Evolutionary conservation across 2,113 vertebrate genomes (phyloP), one percentile per base, ranked within the genome.

Genomic region (Gambusia affinis): DNA sequence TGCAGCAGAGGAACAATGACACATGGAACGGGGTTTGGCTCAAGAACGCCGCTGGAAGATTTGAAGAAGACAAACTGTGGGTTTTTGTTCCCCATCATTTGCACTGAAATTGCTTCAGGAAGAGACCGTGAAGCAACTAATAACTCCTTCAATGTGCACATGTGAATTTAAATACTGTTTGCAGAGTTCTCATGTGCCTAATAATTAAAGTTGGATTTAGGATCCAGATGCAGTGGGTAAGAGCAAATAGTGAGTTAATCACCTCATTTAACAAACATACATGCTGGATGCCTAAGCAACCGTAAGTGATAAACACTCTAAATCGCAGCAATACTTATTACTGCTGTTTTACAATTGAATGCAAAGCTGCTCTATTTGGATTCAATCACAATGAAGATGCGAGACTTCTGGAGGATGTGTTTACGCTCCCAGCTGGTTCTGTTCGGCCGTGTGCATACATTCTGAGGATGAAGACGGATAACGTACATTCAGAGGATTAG

Each of bases 401-500:
- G 29, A 54, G 64, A 3, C 44, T 19, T 3, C 29, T 60, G 12
- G 37, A 61, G 15, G 31, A 22, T 54, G 35, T 4, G 27, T 24
- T 75, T 31, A 64, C 42, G 11, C 61, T 39, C 24, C 70, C 8
- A 63, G 29, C 28, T 22, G 1, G 37, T 67, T 12, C 33, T 5
- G 44, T 68, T 28, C 33, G 27, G 60, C 30, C 29, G 51, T 60
- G 30, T 61, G 64, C 19, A 19, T 24, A 64, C 5, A 64, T 72
- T 73, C 4, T 71, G 75, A 37, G 71, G 71, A 68, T 15, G 31
- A 66, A 17, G 19, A 64, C 10, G 8, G 39, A 42, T 73, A 35
- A 44, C 14, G 14, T 19, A 62, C 5, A 64, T 76, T 75, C 4
- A 73, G 75, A 37, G 71, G 71, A 68, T 15, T 78, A 78, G 76